Evolutionary conservation across 2,888 invertebrate genomes (phyloP), one percentile per base, ranked within the genome.

Genomic region (Andrena camellia): DNA sequence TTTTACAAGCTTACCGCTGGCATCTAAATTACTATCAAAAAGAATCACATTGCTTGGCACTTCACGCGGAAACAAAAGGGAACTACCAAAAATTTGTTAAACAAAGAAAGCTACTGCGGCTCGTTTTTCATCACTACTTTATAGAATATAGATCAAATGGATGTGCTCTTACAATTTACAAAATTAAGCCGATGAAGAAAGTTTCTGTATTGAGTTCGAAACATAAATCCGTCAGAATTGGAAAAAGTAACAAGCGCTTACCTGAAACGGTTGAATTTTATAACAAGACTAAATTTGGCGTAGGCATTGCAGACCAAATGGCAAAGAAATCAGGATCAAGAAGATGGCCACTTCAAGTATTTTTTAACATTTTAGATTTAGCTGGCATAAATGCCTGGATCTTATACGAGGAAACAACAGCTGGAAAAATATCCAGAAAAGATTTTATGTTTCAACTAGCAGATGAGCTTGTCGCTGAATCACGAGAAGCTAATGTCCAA

Each of bases 161-260:
- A n/a, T n/a, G n/a, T n/a, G n/a, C n/a, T n/a, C n/a, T n/a, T n/a
- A n/a, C n/a, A 17, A 54, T 82, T 81, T 90, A 88, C 76, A 89
- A 90, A 64, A 87, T 84, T 67, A 90, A 89, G 64, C 87, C 82
- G 2, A 89, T 78, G 2, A 89, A 89, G 62, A 89, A 77, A 75
- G 82, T 87, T 52, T 60, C 84, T 60, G 42, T 86, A 78, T 52
- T 87, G 23, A 86, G 84, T 78, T 68, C 86, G 48, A 86, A 86
- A 73, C 87, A 88, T 72, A 83, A 85, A 84, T 26, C 31, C 60
- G 64, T 88, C 69, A 84, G 80, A 86, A 83, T 86, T 82, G 78
- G 84, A 71, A 80, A 63, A 26, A 42, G 13, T 42, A 20, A 2
- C 1, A 66, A 73, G 42, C 42, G 13, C 42, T 60, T 85, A 79